phyloP scores from a whole-genome alignment of 35 echinoderm and acorn worm genomes.

The Hemicentrotus pulcherrimus region DNA sequence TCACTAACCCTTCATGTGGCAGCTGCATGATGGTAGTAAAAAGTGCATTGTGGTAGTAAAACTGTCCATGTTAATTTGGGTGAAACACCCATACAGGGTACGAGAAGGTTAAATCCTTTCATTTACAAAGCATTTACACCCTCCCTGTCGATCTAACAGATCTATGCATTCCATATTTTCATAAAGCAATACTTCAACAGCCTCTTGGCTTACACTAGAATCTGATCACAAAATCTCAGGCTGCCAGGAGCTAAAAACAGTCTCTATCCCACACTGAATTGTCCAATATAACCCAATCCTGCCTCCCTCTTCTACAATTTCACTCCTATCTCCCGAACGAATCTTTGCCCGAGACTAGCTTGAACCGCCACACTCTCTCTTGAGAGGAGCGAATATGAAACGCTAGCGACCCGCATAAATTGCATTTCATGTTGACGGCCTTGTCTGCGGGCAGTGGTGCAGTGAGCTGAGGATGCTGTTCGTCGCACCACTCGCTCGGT shows the following conservation, averaged over 20 bases:
- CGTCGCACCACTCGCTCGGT: background rate
- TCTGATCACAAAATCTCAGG: background rate
- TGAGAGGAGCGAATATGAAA: background rate
- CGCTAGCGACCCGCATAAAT: conserved; percentile 15
- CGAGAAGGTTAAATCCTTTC: background rate
- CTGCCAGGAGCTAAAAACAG: background rate
- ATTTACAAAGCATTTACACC: background rate
- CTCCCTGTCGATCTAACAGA: background rate
- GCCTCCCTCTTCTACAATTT: background rate
- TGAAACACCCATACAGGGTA: background rate
- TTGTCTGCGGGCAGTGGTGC: background rate
- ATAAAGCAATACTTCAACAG: conserved; percentile 1
- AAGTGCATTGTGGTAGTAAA: background rate
- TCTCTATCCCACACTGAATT: background rate
- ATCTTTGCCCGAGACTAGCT: background rate
- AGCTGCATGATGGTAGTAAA: background rate
- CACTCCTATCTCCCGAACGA: background rate
- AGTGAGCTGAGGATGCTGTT: background rate
- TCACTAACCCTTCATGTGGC: background rate
- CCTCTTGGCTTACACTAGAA: background rate
- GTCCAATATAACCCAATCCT: conserved; percentile 11
- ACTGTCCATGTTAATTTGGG: background rate
- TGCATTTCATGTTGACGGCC: background rate
- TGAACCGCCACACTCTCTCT: background rate
- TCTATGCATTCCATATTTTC: background rate